phyloP scores from a whole-genome alignment of 2,113 vertebrate genomes.

The Redunca redunca region DNA sequence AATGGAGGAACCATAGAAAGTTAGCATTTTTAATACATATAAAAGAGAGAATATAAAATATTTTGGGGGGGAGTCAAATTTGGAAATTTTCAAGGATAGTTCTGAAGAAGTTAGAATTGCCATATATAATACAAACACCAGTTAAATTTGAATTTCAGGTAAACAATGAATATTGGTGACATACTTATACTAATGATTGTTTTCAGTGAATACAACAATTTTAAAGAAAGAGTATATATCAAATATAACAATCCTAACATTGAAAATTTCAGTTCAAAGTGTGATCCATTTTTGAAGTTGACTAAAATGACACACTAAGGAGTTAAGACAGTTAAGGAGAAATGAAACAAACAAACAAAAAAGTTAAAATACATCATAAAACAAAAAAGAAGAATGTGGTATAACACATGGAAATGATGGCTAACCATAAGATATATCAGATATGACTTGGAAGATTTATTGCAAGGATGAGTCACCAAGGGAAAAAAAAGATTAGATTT shows the following conservation, averaged over 20 bases:
- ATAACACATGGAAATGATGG: neutral
- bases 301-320: neutral
- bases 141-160: neutral
- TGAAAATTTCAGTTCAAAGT: neutral
- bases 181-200: neutral
- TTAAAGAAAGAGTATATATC: neutral
- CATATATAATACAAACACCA: neutral
- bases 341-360: neutral
- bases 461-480: neutral
- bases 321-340: neutral
- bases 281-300: neutral
- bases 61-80: neutral
- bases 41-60: neutral
- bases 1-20: neutral
- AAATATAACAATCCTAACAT: neutral
- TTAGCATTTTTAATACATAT: neutral
- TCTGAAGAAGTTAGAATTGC: neutral
- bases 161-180: neutral
- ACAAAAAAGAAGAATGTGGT: neutral
- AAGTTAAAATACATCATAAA: neutral
- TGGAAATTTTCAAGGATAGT: neutral
- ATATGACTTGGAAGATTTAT: neutral
- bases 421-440: neutral
- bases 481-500: neutral
- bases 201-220: neutral